Base-by-base conservation (phyloP, 2,888 invertebrate species). In the Acronicta leporina region DNA sequence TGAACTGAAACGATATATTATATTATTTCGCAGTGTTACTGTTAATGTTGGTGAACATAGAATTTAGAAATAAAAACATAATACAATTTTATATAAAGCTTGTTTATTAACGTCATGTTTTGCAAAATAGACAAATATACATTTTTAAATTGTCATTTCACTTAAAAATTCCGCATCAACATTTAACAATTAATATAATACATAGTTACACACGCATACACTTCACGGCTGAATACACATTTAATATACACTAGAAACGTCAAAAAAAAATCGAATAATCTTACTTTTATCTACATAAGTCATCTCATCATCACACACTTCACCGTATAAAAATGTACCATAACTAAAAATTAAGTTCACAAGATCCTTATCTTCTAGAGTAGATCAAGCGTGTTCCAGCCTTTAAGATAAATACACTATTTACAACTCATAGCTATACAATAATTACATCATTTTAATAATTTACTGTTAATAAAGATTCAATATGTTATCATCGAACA, bases 121-220 rank as follows among this genome's bases (percentile, higher is more conserved):
- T 92, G 94, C 94, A 94, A 94, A 94, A 94, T 94, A 94, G 94
- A 94, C 92, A 94, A 92, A 94, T 93, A 91, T 93, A 92, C 92
- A 93, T 85, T 76, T 89, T 88, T 90, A 85, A 88, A 89, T 88
- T 87, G 89, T 91, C 88, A 82, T 87, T 90, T 88, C 84, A 91
- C 90, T 89, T 94, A 92, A 91, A 91, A 91, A 91, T 86, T 90
- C 86, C 91, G 88, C 88, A 82, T 91, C 87, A 94, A 93, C 90
- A 90, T 92, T 92, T 91, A 94, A 94, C 93, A 94, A 89, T 91
- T 83, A 81, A 77, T 89, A 89, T 88, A 80, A 82, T 90, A 91
- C 87, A 89, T 88, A 87, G 83, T 83, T 90, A 91, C 88, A 90
- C 85, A 86, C 83, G 78, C 81, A 75, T 83, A 81, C 67, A 82